These are phyloP conservation scores for Bufo bufo DNA, from an alignment of 2,113 vertebrate species.

Conservation along the genomic window DNA sequence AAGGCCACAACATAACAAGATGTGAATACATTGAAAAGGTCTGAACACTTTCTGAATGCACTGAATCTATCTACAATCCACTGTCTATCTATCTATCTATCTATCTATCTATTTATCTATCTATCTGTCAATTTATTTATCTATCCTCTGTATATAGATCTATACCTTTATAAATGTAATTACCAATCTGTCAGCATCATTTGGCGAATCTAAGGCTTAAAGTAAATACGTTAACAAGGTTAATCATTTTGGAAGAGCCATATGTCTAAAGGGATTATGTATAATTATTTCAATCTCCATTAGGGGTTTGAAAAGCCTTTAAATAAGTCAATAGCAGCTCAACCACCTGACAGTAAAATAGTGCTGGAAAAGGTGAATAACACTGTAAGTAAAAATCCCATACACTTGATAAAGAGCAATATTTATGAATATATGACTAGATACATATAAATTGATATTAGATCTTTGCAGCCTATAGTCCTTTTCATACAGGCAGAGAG, in stretches of 20 bases:
- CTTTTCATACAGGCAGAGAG: too few species aligned
- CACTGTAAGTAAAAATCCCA: not conserved
- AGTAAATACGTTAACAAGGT: slow-evolving; percentile 27
- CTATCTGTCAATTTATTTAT: not conserved
- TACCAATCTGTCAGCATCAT: not conserved
- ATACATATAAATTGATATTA: too few species aligned
- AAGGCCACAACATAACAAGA: too few species aligned
- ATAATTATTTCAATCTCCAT: slow-evolving; percentile 38
- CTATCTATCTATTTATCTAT: slow-evolving; percentile 11
- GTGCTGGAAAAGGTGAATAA: not conserved
- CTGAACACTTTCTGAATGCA: too few species aligned
- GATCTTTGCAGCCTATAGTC: too few species aligned
- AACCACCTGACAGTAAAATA: not conserved
- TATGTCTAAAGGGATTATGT: slow-evolving; percentile 42
- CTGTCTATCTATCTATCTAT: not conserved
- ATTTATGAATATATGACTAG: too few species aligned
- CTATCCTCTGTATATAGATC: not conserved
- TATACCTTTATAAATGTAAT: not conserved
- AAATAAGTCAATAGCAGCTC: slow-evolving; percentile 5
- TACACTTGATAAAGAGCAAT: not conserved
- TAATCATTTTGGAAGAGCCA: slow-evolving; percentile 31
- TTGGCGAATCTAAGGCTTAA: not conserved
- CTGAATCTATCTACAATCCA: too few species aligned
- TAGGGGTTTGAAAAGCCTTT: slow-evolving; percentile 17
- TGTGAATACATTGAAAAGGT: too few species aligned